Percentiles rank a stretch among this genome's conserved stretches.
Conservation (phyloP, 2,888 invertebrate species). For the Pogonocherus hispidulus region DNA sequence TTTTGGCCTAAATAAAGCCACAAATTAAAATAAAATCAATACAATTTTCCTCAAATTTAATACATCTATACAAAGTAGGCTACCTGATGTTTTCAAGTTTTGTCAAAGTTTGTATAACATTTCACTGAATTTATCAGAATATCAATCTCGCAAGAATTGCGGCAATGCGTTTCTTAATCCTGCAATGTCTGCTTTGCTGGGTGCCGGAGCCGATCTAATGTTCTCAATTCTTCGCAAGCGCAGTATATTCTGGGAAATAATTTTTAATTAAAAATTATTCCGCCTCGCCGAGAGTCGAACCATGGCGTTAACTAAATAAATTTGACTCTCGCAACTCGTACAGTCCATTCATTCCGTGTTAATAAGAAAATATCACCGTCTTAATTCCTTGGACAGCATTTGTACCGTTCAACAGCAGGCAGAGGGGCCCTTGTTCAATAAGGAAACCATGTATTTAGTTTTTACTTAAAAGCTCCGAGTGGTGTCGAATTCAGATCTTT, state of each 20-base stretch:
- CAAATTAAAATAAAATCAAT: no score
- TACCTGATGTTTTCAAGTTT: no score
- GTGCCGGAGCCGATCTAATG: not conserved
- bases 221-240: not conserved
- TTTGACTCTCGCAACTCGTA: not conserved
- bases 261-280: conserved; percentile 6
- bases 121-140: no score
- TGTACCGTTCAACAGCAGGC: not conserved
- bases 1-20: no score
- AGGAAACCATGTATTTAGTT: no score
- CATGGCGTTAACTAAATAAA: not conserved
- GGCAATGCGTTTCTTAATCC: not conserved
- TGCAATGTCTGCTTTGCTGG: not conserved
- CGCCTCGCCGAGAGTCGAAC: not conserved
- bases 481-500: no score
- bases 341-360: not conserved
- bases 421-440: not conserved
- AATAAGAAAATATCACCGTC: conserved; percentile 2
- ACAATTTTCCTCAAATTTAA: no score
- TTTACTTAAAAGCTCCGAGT: no score
- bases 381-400: not conserved
- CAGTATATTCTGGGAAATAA: not conserved
- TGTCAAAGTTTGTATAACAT: no score
- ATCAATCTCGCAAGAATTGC: not conserved
- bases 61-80: no score